These are phyloP conservation scores for Drosophila mayaguana DNA, from an alignment of 2,888 invertebrate genomes.

Conservation along the genomic window DNA sequence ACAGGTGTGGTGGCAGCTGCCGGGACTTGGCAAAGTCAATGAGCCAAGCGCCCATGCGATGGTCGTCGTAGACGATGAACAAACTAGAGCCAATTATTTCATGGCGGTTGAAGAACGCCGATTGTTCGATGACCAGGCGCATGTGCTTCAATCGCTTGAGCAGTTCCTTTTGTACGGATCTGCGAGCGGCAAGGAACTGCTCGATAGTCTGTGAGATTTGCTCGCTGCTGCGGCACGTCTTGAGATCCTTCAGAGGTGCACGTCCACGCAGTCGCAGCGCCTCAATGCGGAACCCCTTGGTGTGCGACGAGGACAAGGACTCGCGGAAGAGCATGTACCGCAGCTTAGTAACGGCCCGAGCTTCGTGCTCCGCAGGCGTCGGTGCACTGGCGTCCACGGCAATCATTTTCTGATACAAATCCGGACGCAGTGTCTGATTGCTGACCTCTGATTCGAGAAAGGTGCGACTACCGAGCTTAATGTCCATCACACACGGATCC, in stretches of 20 bases:
- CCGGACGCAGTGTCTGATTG: slow-evolving; percentile 92
- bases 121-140: slow-evolving; percentile 91
- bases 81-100: slow-evolving; percentile 98
- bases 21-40: slow-evolving; percentile 99
- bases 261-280: slow-evolving; percentile 95
- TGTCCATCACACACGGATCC: slow-evolving; percentile 98
- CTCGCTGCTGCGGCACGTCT: slow-evolving; percentile 92
- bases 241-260: slow-evolving; percentile 94
- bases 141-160: slow-evolving; percentile 91
- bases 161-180: slow-evolving; percentile 88
- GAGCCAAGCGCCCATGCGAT: slow-evolving; percentile 96
- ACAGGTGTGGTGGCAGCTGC: slow-evolving; percentile 89
- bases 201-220: slow-evolving; percentile 91
- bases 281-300: slow-evolving; percentile 97
- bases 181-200: slow-evolving; percentile 89
- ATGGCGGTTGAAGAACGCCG: slow-evolving; percentile 93
- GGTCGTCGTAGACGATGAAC: slow-evolving; percentile 96
- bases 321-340: slow-evolving; percentile 99
- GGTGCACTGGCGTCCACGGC: slow-evolving; percentile 95
- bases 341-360: slow-evolving; percentile 95
- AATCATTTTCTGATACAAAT: slow-evolving; percentile 98
- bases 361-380: slow-evolving; percentile 92
- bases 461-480: slow-evolving; percentile 98
- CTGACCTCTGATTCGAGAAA: slow-evolving; percentile 98
- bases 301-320: slow-evolving; percentile 95